These are phyloP conservation scores for Ramphastos sulfuratus DNA, from an alignment of 2,113 vertebrate genomes.

Conservation along the genomic window DNA sequence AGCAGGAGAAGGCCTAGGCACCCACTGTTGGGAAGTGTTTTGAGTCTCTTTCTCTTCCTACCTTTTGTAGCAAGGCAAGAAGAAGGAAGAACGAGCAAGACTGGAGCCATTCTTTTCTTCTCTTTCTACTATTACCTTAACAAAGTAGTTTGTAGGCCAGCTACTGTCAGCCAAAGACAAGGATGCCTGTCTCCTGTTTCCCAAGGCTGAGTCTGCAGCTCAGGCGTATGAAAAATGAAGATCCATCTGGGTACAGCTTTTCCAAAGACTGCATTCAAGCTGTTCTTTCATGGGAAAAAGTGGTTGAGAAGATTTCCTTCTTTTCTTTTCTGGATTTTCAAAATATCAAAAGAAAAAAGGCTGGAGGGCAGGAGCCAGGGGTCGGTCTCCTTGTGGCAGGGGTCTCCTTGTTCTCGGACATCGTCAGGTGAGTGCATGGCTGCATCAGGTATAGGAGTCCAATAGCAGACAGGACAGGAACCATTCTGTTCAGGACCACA, in stretches of 20 bases:
- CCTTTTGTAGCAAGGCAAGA: not conserved
- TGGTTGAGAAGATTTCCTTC: not conserved
- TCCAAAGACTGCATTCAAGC: not conserved
- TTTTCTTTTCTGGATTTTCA: not conserved
- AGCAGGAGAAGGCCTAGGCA: not conserved
- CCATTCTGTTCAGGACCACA: not conserved
- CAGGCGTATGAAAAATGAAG: not conserved
- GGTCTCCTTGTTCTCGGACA: not conserved
- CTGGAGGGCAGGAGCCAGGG: not conserved
- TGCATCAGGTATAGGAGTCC: not conserved
- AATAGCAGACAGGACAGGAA: not conserved
- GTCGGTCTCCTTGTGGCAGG: too few species aligned
- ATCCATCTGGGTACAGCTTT: not conserved
- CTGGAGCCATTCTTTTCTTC: rapidly evolving
- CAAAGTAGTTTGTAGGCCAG: not conserved
- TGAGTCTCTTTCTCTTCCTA: not conserved
- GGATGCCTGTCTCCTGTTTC: not conserved
- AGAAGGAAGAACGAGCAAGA: not conserved
- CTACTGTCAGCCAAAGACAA: not conserved
- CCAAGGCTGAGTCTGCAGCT: not conserved
- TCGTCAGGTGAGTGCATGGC: not conserved
- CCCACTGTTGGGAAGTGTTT: not conserved
- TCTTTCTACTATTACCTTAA: not conserved
- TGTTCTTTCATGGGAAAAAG: not conserved
- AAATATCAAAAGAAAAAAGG: not conserved